Percentiles rank a stretch among this genome's conserved stretches.
Conservation (phyloP, 1,140 invertebrate genomes). For the Drosophila saltans region DNA sequence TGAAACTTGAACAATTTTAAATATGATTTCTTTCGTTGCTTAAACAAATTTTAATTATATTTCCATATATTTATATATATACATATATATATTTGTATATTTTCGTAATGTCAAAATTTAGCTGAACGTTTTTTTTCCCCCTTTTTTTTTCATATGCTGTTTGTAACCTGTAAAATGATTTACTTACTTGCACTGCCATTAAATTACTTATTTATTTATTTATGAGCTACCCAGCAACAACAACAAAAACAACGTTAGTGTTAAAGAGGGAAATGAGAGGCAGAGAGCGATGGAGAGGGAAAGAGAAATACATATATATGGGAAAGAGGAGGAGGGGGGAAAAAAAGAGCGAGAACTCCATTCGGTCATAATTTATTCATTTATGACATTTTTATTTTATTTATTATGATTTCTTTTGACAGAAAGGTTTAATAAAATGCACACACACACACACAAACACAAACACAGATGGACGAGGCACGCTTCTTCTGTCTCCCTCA, state of each 20-base stretch:
- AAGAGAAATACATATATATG: neutral
- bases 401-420: slow-evolving; percentile 63
- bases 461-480: too few species aligned
- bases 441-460: neutral
- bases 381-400: slow-evolving; percentile 58
- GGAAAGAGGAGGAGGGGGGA: neutral
- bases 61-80: too few species aligned
- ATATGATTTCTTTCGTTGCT: too few species aligned
- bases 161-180: slow-evolving; percentile 37
- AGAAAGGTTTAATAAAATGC: slow-evolving; percentile 52
- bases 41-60: too few species aligned
- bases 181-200: slow-evolving; percentile 37
- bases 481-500: too few species aligned
- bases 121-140: slow-evolving; percentile 6
- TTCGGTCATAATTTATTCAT: slow-evolving; percentile 48
- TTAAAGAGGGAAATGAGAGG: neutral
- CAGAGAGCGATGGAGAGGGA: too few species aligned
- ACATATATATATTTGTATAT: neutral
- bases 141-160: slow-evolving; percentile 19
- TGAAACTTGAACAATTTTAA: too few species aligned
- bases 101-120: neutral
- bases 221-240: slow-evolving; percentile 32
- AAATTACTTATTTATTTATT: slow-evolving; percentile 60
- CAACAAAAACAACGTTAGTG: slow-evolving; percentile 17
- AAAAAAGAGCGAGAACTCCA: neutral